Percentiles rank a stretch among this genome's conserved stretches.
Evolutionary conservation across 1,140 invertebrate species (phyloP).

Genomic region (Goniozus legneri): DNA sequence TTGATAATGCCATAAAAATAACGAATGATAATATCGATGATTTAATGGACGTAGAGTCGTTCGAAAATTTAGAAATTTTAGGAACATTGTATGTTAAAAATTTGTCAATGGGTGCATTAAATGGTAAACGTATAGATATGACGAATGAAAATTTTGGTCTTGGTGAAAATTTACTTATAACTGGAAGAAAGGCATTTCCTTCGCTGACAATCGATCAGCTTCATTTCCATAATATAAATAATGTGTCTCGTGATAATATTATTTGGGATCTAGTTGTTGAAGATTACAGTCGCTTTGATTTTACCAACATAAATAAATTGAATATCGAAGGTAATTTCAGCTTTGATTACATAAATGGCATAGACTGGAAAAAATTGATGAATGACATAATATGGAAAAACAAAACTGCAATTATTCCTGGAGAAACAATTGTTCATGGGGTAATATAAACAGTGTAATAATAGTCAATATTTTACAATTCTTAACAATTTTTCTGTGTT

Average conservation of each 20-base stretch:
- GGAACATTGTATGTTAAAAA: conserved; percentile 26
- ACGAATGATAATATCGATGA: background rate
- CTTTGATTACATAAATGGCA: conserved; percentile 21
- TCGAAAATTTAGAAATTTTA: conserved; percentile 23
- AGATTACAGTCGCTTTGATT: conserved; percentile 17
- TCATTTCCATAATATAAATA: conserved; percentile 30
- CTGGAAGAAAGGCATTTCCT: conserved; percentile 26
- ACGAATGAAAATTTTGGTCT: conserved; percentile 3
- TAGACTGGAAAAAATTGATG: conserved; percentile 29
- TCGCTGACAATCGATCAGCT: conserved; percentile 27
- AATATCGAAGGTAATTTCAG: conserved; percentile 23
- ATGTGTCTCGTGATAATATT: conserved; percentile 24
- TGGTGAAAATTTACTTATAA: conserved; percentile 11
- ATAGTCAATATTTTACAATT: background rate
- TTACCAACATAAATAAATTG: conserved; percentile 27
- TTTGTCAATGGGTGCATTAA: conserved; percentile 22
- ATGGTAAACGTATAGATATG: conserved; percentile 15
- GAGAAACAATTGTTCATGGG: conserved; percentile 23
- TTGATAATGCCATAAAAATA: conserved; percentile 7
- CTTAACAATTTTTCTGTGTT: background rate
- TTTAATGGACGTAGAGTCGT: conserved; percentile 17
- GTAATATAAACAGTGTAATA: conserved; percentile 17
- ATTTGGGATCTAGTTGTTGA: conserved; percentile 16
- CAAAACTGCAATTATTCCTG: conserved; percentile 20
- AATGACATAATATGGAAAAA: conserved; percentile 32